Evolutionary conservation across 1,140 invertebrate genomes (phyloP).

Genomic region (Atta colombica): DNA sequence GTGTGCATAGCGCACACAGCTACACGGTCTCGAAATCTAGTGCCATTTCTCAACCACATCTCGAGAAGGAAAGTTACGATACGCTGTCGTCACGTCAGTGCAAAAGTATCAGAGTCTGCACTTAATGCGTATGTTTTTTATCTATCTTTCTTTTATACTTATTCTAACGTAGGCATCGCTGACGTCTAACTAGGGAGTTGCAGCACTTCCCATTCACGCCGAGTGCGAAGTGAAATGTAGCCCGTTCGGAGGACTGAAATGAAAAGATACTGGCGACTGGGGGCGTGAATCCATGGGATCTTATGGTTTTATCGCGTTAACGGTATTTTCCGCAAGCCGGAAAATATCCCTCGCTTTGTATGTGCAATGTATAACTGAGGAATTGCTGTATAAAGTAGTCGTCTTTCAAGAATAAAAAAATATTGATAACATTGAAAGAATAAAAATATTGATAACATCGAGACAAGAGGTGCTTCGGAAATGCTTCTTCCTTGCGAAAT

Average conservation of each 20-base stretch:
- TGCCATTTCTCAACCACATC: slow-evolving; percentile 1
- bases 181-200: slow-evolving; percentile 29
- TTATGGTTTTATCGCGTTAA: slow-evolving; percentile 44
- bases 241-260: slow-evolving; percentile 39
- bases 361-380: not conserved
- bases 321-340: not conserved
- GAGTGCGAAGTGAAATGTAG: slow-evolving; percentile 56
- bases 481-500: not conserved
- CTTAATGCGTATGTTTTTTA: slow-evolving; percentile 68
- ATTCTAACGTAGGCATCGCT: not conserved
- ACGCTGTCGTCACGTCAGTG: slow-evolving; percentile 65
- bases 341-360: slow-evolving; percentile 18
- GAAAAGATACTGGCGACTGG: slow-evolving; percentile 56
- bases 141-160: slow-evolving; percentile 72
- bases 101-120: slow-evolving; percentile 63
- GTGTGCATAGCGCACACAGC: slow-evolving; percentile 6
- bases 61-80: not conserved
- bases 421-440: not conserved
- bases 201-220: slow-evolving; percentile 47
- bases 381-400: slow-evolving; percentile 12
- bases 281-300: slow-evolving; percentile 44
- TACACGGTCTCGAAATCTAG: not conserved
- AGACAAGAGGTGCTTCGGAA: not conserved
- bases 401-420: not conserved
- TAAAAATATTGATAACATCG: not conserved